Conservation (phyloP, 2,797 vertebrate species). For the Dendrocincla tyrannina region DNA sequence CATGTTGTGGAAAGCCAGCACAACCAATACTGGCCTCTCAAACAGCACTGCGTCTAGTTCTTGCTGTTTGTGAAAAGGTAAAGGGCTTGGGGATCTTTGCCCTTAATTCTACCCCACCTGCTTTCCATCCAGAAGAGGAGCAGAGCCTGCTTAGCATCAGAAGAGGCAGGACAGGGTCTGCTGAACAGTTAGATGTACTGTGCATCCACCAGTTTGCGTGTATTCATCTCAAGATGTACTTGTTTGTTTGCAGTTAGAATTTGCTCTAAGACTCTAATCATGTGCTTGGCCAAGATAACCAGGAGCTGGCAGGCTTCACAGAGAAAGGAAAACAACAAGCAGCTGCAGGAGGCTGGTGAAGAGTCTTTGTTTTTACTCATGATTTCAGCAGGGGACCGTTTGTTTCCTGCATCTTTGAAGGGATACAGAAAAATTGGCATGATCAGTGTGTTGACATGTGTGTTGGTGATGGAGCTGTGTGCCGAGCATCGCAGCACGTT, state of each 20-base stretch:
- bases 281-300: slow-evolving; percentile 47
- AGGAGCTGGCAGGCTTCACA: slow-evolving; percentile 25
- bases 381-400: slow-evolving; percentile 32
- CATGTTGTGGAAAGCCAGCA: neutral
- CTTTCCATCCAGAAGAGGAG: neutral
- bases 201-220: neutral
- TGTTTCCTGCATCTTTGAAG: neutral
- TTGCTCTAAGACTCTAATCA: slow-evolving; percentile 38
- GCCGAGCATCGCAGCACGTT: neutral
- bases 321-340: slow-evolving; percentile 52
- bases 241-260: slow-evolving; percentile 42
- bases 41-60: neutral
- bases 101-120: neutral
- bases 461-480: neutral
- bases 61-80: neutral
- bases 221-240: neutral
- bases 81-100: neutral
- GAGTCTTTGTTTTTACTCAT: slow-evolving; percentile 50
- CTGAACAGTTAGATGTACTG: neutral
- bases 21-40: neutral
- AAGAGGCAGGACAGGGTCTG: neutral
- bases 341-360: slow-evolving; percentile 65
- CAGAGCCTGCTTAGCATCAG: neutral
- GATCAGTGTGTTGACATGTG: neutral
- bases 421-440: neutral